Evolutionary conservation across 2,113 vertebrate genomes (phyloP).

Genomic region (Turdus rufiventris): DNA sequence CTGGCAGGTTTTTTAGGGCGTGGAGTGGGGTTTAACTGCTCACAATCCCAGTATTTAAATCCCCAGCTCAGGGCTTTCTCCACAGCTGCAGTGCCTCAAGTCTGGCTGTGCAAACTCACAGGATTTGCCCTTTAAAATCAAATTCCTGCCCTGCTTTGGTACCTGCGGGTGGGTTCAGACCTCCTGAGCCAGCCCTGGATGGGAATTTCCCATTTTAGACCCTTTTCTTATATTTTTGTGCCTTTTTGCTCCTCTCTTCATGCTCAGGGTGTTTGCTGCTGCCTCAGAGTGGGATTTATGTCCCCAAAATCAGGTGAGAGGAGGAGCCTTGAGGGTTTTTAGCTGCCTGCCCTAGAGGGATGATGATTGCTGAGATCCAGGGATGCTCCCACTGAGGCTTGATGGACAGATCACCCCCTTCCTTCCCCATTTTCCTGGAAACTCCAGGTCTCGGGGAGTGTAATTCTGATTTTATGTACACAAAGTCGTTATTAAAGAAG

Average conservation of each 20-base stretch:
- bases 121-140: not conserved
- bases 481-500: constrained; percentile 31
- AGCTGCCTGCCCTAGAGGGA: not conserved
- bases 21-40: not conserved
- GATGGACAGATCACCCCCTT: not conserved
- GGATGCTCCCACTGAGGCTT: not conserved
- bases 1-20: not conserved
- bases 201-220: not conserved
- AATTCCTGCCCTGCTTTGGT: not conserved
- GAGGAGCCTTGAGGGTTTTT: not conserved
- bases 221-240: not conserved
- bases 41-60: not conserved
- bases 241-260: not conserved
- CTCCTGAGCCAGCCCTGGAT: not conserved
- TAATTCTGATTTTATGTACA: not conserved
- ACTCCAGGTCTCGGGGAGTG: not conserved
- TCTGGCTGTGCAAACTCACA: not conserved
- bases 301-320: not conserved
- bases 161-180: not conserved
- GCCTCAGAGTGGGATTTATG: fast-evolving
- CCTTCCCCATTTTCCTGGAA: not conserved
- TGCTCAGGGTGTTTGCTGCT: not conserved
- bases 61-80: not conserved
- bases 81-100: not conserved
- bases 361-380: not conserved